Evolutionary conservation across 2,888 invertebrate species (phyloP).

Genomic region (Furcula furcula): DNA sequence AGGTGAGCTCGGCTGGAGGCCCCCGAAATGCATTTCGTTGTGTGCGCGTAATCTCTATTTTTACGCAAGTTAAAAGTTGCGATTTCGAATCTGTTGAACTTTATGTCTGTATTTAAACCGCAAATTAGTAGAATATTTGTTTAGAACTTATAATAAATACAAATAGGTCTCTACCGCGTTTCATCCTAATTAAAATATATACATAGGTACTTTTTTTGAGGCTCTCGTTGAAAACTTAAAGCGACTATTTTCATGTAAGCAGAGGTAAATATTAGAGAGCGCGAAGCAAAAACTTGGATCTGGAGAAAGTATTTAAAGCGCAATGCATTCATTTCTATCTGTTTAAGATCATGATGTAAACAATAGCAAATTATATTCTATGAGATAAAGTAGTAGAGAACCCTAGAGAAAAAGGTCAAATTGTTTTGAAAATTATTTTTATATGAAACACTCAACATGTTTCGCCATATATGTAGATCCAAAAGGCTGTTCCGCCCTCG

Average conservation of each 20-base stretch:
- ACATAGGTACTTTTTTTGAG: background rate
- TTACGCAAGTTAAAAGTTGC: constrained; percentile 31
- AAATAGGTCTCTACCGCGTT: no score
- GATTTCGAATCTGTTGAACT: no score
- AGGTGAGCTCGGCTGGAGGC: constrained; percentile 43
- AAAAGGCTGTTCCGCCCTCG: constrained; percentile 69
- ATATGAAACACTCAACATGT: constrained; percentile 30
- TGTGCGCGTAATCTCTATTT: constrained; percentile 44
- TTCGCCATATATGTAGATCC: constrained; percentile 54
- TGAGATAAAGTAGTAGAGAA: background rate
- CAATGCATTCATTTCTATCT: constrained; percentile 29
- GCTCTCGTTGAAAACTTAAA: constrained; percentile 7
- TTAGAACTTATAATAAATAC: no score
- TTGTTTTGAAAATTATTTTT: constrained; percentile 9
- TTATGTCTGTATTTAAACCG: no score
- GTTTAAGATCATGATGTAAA: constrained; percentile 4
- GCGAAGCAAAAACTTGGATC: constrained; percentile 30
- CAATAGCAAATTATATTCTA: background rate
- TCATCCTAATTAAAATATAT: no score
- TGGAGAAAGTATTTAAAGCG: constrained; percentile 55
- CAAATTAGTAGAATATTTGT: no score
- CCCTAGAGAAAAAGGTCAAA: background rate
- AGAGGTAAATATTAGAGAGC: constrained; percentile 41
- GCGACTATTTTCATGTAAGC: constrained; percentile 50
- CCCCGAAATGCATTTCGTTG: constrained; percentile 14